phyloP scores from a whole-genome alignment of 2,797 vertebrate species.

The Chelonia mydas region DNA sequence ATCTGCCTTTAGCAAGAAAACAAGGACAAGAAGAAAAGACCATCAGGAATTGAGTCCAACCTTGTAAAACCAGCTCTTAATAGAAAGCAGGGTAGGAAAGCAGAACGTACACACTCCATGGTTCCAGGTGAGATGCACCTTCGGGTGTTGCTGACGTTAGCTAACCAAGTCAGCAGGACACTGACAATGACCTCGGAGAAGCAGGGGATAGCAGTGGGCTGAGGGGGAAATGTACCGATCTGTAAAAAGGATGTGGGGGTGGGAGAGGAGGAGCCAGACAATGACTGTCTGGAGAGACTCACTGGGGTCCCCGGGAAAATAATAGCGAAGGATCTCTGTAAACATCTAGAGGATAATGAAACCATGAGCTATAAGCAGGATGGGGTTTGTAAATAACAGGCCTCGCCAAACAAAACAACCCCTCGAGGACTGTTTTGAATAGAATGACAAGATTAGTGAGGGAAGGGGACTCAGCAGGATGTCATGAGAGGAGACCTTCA shows the following conservation, averaged over 20 bases:
- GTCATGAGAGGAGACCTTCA: conserved; percentile 68
- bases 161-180: not conserved
- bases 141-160: not conserved
- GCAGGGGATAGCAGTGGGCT: not conserved
- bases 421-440: conserved; percentile 77
- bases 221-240: conserved; percentile 5
- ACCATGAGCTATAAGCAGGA: conserved; percentile 80
- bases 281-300: conserved; percentile 72
- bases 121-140: not conserved
- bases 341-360: conserved; percentile 80
- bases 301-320: conserved; percentile 74
- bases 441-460: conserved; percentile 76
- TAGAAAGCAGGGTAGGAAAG: not conserved
- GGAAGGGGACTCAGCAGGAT: conserved; percentile 56
- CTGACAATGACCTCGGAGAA: not conserved
- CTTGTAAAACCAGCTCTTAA: not conserved
- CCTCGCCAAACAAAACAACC: conserved; percentile 78
- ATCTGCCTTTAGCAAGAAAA: not conserved
- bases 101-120: not conserved
- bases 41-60: no score
- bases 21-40: not conserved
- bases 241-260: conserved; percentile 44
- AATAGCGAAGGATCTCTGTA: conserved; percentile 75
- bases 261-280: conserved; percentile 65
- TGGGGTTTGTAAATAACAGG: conserved; percentile 77